Evolutionary conservation across 37 sponge, comb jelly and placozoan genomes (phyloP).

Genomic region (Ephydatia muelleri): DNA sequence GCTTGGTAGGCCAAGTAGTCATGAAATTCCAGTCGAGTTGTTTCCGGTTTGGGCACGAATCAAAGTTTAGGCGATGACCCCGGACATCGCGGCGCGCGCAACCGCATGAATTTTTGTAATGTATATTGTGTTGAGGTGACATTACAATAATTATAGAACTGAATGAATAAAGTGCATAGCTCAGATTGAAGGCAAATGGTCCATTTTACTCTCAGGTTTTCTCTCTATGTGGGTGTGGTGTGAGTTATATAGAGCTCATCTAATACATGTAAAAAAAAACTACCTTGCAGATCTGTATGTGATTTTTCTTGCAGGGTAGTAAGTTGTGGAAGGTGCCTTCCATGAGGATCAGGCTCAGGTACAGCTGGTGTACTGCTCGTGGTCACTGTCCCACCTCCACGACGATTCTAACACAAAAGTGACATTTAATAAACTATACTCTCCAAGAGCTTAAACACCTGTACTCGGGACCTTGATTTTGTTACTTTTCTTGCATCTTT

Average conservation of each 20-base stretch:
- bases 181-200: constrained; percentile 57
- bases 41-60: constrained; percentile 66
- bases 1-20: constrained; percentile 75
- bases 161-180: no score
- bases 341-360: constrained; percentile 4
- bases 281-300: constrained; percentile 12
- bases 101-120: no score
- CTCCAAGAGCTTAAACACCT: constrained; percentile 7
- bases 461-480: constrained; percentile 64
- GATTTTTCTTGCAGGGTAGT: constrained; percentile 36
- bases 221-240: constrained; percentile 20
- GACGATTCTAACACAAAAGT: neutral
- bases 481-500: constrained; percentile 79
- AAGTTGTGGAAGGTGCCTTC: constrained; percentile 61
- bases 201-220: constrained; percentile 43
- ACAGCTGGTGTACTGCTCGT: constrained; percentile 5
- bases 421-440: neutral
- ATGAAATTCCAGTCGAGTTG: constrained; percentile 71
- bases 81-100: no score
- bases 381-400: neutral
- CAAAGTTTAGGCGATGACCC: neutral
- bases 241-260: neutral
- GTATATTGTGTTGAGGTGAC: no score
- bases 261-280: neutral
- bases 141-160: no score